Evolutionary conservation across 2,888 invertebrate genomes (phyloP), one percentile per base, ranked within the genome.

Genomic region (Meandrusa payeni): DNA sequence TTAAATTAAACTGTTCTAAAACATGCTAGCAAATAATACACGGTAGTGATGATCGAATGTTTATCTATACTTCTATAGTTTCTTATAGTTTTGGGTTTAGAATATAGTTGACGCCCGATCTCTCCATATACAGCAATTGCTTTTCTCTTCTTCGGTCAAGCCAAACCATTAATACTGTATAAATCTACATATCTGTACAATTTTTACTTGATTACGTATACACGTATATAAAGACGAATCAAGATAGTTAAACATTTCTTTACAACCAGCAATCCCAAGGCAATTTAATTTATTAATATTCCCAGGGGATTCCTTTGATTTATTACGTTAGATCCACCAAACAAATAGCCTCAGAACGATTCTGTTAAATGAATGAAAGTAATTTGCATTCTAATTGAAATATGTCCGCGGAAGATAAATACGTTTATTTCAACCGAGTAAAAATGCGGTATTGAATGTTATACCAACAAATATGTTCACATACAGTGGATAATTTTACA

Each of bases 341-440:
- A 41, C 41, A 34, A 41, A 41, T 34, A 34, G 34, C 33, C 10
- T 22, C 15, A 22, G 12, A 34, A 41, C 15, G 7, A 27, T 41
- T 34, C 27, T 33, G 27, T 41, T 27, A 41, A 41, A 32, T 26
- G 6, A 34, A 34, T 41, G 22, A 27, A 34, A 34, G 34, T 41
- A 34, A 34, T 28, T 41, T 41, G 12, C 27, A 33, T 41, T 20
- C 13, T 41, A 28, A 28, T 28, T 41, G 27, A 33, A 28, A 41
- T 27, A 28, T 34, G 13, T 22, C 13, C 12, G 27, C 20, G 7
- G 20, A 28, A 22, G 34, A 34, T 27, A 34, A 34, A 34, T 34
- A 34, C 34, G 27, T 41, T 34, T 10, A 23, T 15, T 34, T 41
- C 15, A 20, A 10, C 6, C 9, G 17, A 5, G n/a, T 15, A 22